Conservation (phyloP, 2,113 vertebrate species). For the Balaeniceps rex region DNA sequence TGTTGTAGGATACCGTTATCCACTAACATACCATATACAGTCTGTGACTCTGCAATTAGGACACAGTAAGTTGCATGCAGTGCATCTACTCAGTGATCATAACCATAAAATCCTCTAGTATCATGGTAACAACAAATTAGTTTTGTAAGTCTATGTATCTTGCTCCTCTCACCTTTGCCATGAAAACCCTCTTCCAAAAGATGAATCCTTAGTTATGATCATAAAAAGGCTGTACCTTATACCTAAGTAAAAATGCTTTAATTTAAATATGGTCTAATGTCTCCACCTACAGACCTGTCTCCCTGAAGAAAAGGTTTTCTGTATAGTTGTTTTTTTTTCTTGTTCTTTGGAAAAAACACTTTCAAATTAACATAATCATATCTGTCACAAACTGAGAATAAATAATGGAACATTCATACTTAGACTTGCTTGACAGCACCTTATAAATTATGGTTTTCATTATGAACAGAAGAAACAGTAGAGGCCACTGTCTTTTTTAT, state of each 20-base stretch:
- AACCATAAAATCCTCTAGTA: neutral
- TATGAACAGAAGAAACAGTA: neutral
- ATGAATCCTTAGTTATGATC: neutral
- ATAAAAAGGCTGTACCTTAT: neutral
- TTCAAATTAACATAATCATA: neutral
- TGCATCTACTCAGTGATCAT: neutral
- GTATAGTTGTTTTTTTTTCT: rapidly evolving
- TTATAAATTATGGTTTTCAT: neutral
- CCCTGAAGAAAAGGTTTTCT: neutral
- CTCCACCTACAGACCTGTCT: conserved; percentile 34
- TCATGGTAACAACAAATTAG: neutral
- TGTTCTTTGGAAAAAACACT: neutral
- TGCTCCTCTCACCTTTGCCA: neutral
- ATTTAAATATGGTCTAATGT: neutral
- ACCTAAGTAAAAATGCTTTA: neutral
- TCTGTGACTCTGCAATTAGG: neutral
- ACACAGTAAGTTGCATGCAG: neutral
- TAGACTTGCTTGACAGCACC: neutral
- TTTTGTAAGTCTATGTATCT: neutral
- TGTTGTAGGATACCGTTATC: neutral
- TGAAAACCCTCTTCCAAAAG: neutral
- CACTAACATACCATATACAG: neutral
- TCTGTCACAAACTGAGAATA: neutral
- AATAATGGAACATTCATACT: neutral
- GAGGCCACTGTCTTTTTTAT: neutral